Conservation (phyloP, 2,797 vertebrate genomes). For the Alectoris magna region DNA sequence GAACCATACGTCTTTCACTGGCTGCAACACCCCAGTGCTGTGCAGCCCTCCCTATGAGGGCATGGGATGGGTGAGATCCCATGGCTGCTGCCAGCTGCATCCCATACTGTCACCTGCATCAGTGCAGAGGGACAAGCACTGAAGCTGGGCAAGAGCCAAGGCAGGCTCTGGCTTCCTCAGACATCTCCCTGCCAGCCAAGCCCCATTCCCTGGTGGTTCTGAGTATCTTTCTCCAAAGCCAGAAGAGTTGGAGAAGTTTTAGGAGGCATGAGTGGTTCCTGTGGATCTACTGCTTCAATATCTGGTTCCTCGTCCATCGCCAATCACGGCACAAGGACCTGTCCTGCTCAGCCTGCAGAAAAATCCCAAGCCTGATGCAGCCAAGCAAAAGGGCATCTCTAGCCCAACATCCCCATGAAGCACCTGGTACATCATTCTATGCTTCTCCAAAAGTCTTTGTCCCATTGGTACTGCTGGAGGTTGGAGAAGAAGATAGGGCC, state of each 20-base stretch:
- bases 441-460: background rate
- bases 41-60: background rate
- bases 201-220: background rate
- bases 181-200: background rate
- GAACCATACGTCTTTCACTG: background rate
- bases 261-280: background rate
- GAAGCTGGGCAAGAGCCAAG: background rate
- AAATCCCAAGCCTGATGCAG: background rate
- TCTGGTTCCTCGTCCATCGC: background rate
- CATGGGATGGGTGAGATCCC: rapidly evolving
- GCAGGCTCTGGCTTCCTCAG: background rate
- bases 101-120: background rate
- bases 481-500: background rate
- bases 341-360: background rate
- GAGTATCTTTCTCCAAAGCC: background rate
- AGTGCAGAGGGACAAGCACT: background rate
- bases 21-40: background rate
- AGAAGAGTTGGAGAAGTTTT: background rate
- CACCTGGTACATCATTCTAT: background rate
- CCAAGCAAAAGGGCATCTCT: background rate
- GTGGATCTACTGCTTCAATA: background rate
- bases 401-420: background rate
- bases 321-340: background rate
- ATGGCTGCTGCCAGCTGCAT: background rate
- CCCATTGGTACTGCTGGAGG: rapidly evolving